Base-by-base conservation (phyloP, 2,113 vertebrate genomes). In the Mustela lutreola region DNA sequence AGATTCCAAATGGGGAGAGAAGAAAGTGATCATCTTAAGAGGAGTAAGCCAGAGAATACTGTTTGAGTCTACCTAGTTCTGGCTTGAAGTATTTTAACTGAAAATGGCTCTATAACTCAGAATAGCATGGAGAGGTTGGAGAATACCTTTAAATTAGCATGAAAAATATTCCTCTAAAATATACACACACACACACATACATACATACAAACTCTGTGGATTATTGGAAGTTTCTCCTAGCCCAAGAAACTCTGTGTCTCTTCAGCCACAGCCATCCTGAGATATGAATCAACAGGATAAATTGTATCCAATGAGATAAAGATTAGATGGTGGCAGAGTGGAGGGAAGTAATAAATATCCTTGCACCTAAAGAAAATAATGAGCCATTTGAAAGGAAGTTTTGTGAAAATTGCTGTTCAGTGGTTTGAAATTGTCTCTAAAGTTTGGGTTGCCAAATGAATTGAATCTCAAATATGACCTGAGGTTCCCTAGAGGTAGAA, bases 401-500 rank as follows among this genome's bases (percentile, higher is more conserved):
- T 31, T 87, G 33, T n/a, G 18, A 24, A 60, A 73, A 58, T 11
- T 31, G 31, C 6, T 31, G 7, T 42, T 21, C 0, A 60, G 65
- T 15, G 58, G 10, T 18, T 53, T 73, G 31, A 56, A 91, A 11
- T 31, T 91, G 2, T 62, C 12, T 62, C 5, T 86, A 9, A 62
- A 53, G 5, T 36, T 75, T 75, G 1, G 1, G 2, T 45, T 36
- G 4, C 2, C 5, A 60, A 6, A 86, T 76, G 1, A 63, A 31
- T 53, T 22, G 6, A 33, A 24, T 33, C 8, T 83, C 60, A 39
- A 33, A 73, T 21, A 56, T 33, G 18, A 31, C 11, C 67, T 22
- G n/a, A 71, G 0, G 4, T 18, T 4, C 1, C 5, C 28, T 11
- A 0, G 3, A 71, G 45, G 4, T 62, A 4, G 3, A 48, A 24